Conservation (phyloP, 2,888 invertebrate genomes). For the Lapara coniferarum region DNA sequence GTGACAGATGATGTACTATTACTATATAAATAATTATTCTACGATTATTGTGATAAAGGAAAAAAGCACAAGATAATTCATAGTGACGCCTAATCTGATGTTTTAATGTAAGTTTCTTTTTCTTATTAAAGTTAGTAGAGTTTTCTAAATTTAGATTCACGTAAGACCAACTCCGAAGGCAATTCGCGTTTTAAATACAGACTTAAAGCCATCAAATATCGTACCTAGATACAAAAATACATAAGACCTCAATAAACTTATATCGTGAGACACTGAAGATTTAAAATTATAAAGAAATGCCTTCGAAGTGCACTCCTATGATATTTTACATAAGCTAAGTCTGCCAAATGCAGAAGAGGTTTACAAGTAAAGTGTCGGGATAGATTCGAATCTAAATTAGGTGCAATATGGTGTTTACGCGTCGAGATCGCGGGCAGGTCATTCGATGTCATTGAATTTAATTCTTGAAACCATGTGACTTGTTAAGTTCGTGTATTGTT, state of each 20-base stretch:
- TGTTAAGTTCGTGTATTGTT: slow-evolving; percentile 46
- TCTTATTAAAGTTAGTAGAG: slow-evolving; percentile 61
- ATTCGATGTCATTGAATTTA: slow-evolving; percentile 41
- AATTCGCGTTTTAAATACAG: not conserved
- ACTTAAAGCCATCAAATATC: not conserved
- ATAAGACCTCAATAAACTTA: too few species aligned
- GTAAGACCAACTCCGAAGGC: slow-evolving; percentile 21
- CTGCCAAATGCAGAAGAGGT: slow-evolving; percentile 56
- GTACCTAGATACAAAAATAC: too few species aligned
- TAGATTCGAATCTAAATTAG: slow-evolving; percentile 62
- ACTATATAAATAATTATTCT: slow-evolving; percentile 70
- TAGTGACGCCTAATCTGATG: slow-evolving; percentile 78
- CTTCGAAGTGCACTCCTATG: slow-evolving; percentile 12
- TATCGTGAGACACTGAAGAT: not conserved
- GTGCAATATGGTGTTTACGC: slow-evolving; percentile 67
- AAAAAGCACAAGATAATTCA: slow-evolving; percentile 79
- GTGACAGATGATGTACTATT: slow-evolving; percentile 65
- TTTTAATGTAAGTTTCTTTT: slow-evolving; percentile 68
- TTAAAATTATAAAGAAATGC: not conserved
- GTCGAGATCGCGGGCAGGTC: slow-evolving; percentile 44
- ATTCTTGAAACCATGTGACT: slow-evolving; percentile 33
- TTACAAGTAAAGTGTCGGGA: slow-evolving; percentile 52
- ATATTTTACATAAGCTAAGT: slow-evolving; percentile 50
- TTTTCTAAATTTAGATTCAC: slow-evolving; percentile 64
- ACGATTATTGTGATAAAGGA: slow-evolving; percentile 78